These are phyloP conservation scores for Drosophila mauritiana DNA, from an alignment of 1,140 invertebrate genomes.

Conservation along the genomic window DNA sequence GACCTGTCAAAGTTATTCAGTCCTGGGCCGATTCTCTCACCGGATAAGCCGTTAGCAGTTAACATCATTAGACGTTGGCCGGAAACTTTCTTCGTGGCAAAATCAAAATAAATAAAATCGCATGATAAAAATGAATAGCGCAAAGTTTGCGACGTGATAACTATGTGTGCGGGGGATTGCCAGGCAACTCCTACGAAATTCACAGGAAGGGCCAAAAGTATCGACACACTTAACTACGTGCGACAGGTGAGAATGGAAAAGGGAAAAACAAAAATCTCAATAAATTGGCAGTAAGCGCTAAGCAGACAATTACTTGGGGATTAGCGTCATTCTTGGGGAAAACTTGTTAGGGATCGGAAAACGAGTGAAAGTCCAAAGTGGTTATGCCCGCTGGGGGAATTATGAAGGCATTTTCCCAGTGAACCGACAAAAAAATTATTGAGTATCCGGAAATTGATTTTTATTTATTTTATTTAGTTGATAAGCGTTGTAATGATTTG, in stretches of 20 bases:
- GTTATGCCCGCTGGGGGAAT: slow-evolving; percentile 1
- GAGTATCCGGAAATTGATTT: not conserved
- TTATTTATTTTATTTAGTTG: not conserved
- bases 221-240: slow-evolving; percentile 54
- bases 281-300: slow-evolving; percentile 73
- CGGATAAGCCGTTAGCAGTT: slow-evolving; percentile 69
- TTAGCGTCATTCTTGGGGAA: slow-evolving; percentile 55
- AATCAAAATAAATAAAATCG: slow-evolving; percentile 81
- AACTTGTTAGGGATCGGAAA: slow-evolving; percentile 25
- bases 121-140: slow-evolving; percentile 79
- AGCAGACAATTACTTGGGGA: slow-evolving; percentile 80
- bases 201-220: slow-evolving; percentile 35
- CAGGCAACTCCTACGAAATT: slow-evolving; percentile 13
- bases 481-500: no score
- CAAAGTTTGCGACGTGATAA: slow-evolving; percentile 77
- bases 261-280: slow-evolving; percentile 64
- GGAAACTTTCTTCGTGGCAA: slow-evolving; percentile 63
- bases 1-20: slow-evolving; percentile 62
- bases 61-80: slow-evolving; percentile 69
- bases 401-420: not conserved
- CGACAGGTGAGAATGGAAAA: slow-evolving; percentile 58
- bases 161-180: slow-evolving; percentile 55
- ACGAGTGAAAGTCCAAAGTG: not conserved
- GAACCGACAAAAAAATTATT: not conserved
- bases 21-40: slow-evolving; percentile 59